Percentiles rank a stretch among this genome's conserved stretches.
Evolutionary conservation across 2,888 invertebrate genomes (phyloP).

Genomic region (Macaria liturata): DNA sequence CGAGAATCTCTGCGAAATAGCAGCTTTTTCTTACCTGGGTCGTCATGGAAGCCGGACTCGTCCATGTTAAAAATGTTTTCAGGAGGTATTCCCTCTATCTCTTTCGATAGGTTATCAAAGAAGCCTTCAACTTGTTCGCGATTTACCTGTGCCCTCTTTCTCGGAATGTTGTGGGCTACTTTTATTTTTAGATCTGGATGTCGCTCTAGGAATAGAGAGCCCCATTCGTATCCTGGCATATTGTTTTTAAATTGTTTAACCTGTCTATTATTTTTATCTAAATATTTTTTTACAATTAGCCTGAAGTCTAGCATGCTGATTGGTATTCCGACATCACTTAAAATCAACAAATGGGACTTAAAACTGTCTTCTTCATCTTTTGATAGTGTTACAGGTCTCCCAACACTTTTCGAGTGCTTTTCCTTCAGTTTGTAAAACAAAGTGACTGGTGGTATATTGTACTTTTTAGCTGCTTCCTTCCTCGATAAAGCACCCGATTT

Average conservation of each 20-base stretch:
- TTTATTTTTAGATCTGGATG: background rate
- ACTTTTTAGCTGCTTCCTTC: slow-evolving; percentile 7
- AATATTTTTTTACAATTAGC: background rate
- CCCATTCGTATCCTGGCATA: background rate
- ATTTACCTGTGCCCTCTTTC: background rate
- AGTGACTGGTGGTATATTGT: slow-evolving; percentile 7
- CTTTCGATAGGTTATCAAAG: background rate
- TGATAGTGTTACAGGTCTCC: background rate
- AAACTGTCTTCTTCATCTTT: background rate
- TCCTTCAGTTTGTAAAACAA: background rate
- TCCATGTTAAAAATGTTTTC: slow-evolving; percentile 3
- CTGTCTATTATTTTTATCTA: background rate
- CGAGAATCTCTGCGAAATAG: background rate
- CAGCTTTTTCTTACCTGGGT: slow-evolving; percentile 4
- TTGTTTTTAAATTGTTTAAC: background rate
- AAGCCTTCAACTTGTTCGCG: background rate
- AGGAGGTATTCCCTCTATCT: background rate
- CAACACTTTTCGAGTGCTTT: slow-evolving; percentile 2
- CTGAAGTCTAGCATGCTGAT: background rate
- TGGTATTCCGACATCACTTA: background rate
- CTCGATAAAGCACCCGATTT: slow-evolving; percentile 2
- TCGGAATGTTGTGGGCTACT: background rate
- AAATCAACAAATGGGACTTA: background rate
- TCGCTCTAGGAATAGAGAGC: background rate
- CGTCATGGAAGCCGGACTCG: slow-evolving; percentile 4